Evolutionary conservation across 2,888 invertebrate species (phyloP).

Genomic region (Aphodius sticticus): DNA sequence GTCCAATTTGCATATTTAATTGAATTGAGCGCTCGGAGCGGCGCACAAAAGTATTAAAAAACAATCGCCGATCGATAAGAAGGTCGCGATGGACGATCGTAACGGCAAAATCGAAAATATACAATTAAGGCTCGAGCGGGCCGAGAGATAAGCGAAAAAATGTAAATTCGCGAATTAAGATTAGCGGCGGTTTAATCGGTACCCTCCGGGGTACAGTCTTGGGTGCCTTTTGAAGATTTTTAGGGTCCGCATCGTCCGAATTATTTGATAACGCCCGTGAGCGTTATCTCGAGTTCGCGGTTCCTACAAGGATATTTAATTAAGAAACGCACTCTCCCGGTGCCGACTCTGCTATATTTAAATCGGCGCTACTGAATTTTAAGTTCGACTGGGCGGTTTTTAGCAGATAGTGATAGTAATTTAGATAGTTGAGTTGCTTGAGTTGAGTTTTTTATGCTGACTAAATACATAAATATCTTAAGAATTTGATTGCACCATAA

Average conservation of each 20-base stretch:
- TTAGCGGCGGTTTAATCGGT: background rate
- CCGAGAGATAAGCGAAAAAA: background rate
- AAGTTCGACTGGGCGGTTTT: background rate
- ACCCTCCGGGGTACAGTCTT: background rate
- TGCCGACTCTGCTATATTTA: background rate
- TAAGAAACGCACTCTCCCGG: background rate
- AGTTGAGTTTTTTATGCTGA: no score
- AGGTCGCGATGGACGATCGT: background rate
- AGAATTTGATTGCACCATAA: no score
- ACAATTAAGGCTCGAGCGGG: background rate
- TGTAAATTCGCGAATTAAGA: background rate
- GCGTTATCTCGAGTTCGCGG: background rate
- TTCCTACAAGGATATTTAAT: background rate
- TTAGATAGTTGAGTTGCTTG: background rate
- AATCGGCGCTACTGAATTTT: background rate
- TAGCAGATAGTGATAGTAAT: background rate
- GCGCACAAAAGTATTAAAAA: background rate
- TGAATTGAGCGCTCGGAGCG: background rate
- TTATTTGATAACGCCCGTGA: background rate
- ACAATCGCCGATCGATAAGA: background rate
- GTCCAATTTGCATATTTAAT: background rate
- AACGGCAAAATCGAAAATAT: constrained; percentile 4
- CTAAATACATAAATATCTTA: no score
- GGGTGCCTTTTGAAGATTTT: background rate
- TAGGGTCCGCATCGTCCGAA: background rate